These are phyloP conservation scores for Acronicta alni DNA, from an alignment of 2,888 invertebrate species.

Conservation along the genomic window DNA sequence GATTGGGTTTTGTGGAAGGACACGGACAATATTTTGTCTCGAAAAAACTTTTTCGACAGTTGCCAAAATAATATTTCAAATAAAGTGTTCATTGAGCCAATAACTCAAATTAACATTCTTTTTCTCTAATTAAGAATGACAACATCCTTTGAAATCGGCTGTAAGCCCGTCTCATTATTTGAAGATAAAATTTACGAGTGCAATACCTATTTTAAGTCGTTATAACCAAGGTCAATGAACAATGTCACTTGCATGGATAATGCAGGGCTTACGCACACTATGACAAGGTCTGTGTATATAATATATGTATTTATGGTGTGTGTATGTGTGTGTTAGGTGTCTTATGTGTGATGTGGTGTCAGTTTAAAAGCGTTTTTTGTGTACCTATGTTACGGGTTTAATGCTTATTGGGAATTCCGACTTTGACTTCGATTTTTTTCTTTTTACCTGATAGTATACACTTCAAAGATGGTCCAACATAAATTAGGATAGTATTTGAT, in stretches of 20 bases:
- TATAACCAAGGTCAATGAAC: slow-evolving; percentile 63
- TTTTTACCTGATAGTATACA: too few species aligned
- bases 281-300: background rate
- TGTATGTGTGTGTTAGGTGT: slow-evolving; percentile 11
- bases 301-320: slow-evolving; percentile 11
- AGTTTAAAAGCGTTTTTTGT: too few species aligned
- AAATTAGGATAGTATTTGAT: too few species aligned
- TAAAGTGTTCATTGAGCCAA: background rate
- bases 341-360: slow-evolving; percentile 12
- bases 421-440: too few species aligned
- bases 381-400: too few species aligned
- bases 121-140: slow-evolving; percentile 13
- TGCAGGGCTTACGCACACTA: slow-evolving; percentile 44
- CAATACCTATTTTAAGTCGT: slow-evolving; percentile 59
- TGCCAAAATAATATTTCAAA: background rate
- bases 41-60: too few species aligned
- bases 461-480: too few species aligned
- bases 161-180: slow-evolving; percentile 57
- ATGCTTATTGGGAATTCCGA: too few species aligned
- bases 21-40: too few species aligned
- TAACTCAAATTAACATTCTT: slow-evolving; percentile 15
- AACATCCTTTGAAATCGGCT: slow-evolving; percentile 27
- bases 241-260: slow-evolving; percentile 67
- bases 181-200: slow-evolving; percentile 62
- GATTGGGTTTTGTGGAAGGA: too few species aligned